Base-by-base conservation (phyloP, 2,113 vertebrate species). In the Copsychus sechellarum region DNA sequence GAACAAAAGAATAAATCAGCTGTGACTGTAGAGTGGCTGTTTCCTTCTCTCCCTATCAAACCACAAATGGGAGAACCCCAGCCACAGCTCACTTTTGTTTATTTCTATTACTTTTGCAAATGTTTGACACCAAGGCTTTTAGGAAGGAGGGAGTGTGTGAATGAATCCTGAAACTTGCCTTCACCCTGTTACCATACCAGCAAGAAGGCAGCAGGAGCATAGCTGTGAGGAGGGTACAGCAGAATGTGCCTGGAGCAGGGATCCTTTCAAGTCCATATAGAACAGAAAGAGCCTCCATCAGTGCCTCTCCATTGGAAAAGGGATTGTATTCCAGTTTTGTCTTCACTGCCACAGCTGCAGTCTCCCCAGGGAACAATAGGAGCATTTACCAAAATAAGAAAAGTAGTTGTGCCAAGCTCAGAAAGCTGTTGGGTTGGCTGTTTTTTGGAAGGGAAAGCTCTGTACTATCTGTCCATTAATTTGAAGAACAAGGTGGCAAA, bases 51-150 rank as follows among this genome's bases (percentile, higher is more conserved):
- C 50, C 61, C 71, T 93, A 81, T 70, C 74, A 84, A 93, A 88
- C 67, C 86, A 65, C 81, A 86, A 88, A 64, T 70, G 76, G 95
- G 95, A 96, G 94, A 97, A 93, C 80, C 81, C 93, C 88, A 91
- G 54, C 25, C 62, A 85, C 50, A 76, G 50, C 34, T 90, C 67
- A 42, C 71, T 79, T 82, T 48, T 92, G 50, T 81, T 92, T 76
- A 56, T 88, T 95, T 93, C 65, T 56, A 40, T 60, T 65, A 42
- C 70, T 88, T 93, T 88, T 42, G 16, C 28, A 53, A 66, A 76
- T 36, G 18, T 74, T 77, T 90, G 66, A 56, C 26, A 31, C 4
- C 6, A 25, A 64, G 76, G 38, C 34, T 85, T 47, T 83, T 81
- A 82, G 47, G 90, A 82, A 70, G 20, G 34, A 66, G 31, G 34